phyloP scores from a whole-genome alignment of 1,140 invertebrate genomes.

The Listronotus bonariensis region DNA sequence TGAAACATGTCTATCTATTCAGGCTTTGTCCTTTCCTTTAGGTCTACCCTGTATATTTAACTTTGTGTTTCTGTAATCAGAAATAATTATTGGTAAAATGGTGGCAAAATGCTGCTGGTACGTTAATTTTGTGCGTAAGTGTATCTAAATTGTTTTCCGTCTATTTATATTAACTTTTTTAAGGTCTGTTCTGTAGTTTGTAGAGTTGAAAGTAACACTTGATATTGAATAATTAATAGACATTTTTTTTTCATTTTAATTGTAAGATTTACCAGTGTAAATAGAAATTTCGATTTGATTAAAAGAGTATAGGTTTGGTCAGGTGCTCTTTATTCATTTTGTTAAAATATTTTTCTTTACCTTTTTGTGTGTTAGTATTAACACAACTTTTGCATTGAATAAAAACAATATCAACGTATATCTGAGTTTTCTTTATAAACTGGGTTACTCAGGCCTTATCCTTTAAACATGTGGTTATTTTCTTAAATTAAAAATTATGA shows the following conservation, averaged over 20 bases:
- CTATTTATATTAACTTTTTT: conserved; percentile 44
- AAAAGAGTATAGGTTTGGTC: conserved; percentile 36
- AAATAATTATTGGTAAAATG: no score
- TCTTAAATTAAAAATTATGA: no score
- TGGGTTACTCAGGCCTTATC: neutral
- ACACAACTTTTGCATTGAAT: conserved; percentile 47
- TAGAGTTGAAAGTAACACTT: conserved; percentile 34
- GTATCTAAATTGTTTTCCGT: conserved; percentile 8
- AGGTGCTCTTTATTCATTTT: conserved; percentile 37
- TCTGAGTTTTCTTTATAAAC: no score
- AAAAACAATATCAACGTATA: conserved; percentile 25
- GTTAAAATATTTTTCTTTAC: conserved; percentile 33
- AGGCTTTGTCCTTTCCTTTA: no score
- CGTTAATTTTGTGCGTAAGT: no score
- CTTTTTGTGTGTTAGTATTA: conserved; percentile 42
- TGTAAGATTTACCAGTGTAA: conserved; percentile 41
- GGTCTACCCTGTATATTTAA: no score
- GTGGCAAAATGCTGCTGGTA: no score
- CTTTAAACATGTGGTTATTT: no score
- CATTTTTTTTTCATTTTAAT: conserved; percentile 34
- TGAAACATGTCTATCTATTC: no score
- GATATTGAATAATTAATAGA: conserved; percentile 34
- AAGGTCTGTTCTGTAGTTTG: conserved; percentile 41
- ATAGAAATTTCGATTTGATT: conserved; percentile 35
- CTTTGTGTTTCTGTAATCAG: no score